phyloP scores from a whole-genome alignment of 2,888 invertebrate genomes.

The Perizoma flavofasciatum region DNA sequence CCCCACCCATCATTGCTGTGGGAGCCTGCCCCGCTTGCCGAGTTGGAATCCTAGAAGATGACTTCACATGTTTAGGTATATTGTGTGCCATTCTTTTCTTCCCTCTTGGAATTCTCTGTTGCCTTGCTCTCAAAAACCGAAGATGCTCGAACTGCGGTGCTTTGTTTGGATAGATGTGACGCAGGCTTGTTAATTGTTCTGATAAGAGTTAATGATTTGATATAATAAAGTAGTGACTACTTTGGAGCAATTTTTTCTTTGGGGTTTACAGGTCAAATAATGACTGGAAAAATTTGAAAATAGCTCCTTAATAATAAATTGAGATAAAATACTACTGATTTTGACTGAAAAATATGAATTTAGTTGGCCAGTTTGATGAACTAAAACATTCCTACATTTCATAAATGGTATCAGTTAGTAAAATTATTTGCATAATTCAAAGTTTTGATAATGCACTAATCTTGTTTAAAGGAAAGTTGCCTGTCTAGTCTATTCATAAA shows the following conservation, averaged over 20 bases:
- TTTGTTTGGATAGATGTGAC: conserved; percentile 85
- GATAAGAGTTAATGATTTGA: conserved; percentile 43
- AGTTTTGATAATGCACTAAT: not conserved
- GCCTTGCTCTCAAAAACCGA: conserved; percentile 91
- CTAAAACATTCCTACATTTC: conserved; percentile 6
- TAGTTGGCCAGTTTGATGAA: conserved; percentile 8
- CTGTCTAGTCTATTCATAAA: too few relatives aligned
- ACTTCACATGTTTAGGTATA: conserved; percentile 93
- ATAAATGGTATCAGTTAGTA: too few relatives aligned
- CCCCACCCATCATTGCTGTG: conserved; percentile 91
- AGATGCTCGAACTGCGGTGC: conserved; percentile 95
- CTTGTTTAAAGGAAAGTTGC: too few relatives aligned
- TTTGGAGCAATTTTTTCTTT: conserved; percentile 23
- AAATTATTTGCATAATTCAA: too few relatives aligned
- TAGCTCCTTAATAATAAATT: not conserved
- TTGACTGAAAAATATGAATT: not conserved
- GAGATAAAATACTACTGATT: conserved; percentile 9
- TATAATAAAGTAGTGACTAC: conserved; percentile 40
- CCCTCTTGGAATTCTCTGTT: conserved; percentile 94
- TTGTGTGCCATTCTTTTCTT: conserved; percentile 94
- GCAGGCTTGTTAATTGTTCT: conserved; percentile 41
- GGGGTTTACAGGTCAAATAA: not conserved
- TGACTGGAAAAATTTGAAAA: not conserved
- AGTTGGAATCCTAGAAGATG: conserved; percentile 93
- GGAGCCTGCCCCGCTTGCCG: conserved; percentile 95